Percentiles rank a stretch among this genome's conserved stretches.
Evolutionary conservation across 2,888 invertebrate genomes (phyloP).

Genomic region (Apodemia hepburni): DNA sequence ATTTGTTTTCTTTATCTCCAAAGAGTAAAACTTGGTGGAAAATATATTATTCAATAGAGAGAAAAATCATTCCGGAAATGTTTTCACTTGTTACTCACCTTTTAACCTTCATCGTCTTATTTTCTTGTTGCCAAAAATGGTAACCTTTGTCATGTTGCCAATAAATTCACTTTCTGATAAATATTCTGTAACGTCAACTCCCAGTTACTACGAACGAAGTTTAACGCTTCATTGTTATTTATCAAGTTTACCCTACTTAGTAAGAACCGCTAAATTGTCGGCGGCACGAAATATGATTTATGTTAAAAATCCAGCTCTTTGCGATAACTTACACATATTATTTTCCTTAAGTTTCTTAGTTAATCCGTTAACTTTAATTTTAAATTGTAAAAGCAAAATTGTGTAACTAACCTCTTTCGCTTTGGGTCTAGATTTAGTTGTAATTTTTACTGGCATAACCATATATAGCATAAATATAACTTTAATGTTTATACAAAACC

Average conservation of each 20-base stretch:
- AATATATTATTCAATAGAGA: not conserved
- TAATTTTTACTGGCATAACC: too few relatives aligned
- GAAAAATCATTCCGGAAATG: not conserved
- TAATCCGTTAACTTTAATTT: too few relatives aligned
- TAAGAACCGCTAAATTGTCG: slow-evolving; percentile 38
- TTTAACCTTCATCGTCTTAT: not conserved
- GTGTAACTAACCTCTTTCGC: too few relatives aligned
- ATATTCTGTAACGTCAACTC: slow-evolving; percentile 32
- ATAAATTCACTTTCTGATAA: slow-evolving; percentile 40
- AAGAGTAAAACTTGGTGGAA: not conserved
- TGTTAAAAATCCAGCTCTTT: not conserved
- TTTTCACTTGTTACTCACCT: not conserved
- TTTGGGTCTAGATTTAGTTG: too few relatives aligned
- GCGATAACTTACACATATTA: not conserved
- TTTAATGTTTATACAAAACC: too few relatives aligned
- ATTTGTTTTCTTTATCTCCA: not conserved
- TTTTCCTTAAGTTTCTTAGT: not conserved
- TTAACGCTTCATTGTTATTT: slow-evolving; percentile 33
- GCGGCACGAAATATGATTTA: slow-evolving; percentile 27
- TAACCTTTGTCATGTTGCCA: slow-evolving; percentile 44
- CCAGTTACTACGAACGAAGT: slow-evolving; percentile 27
- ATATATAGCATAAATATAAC: too few relatives aligned
- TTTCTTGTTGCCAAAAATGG: slow-evolving; percentile 13
- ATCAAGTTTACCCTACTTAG: slow-evolving; percentile 37
- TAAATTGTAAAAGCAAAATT: too few relatives aligned